Conservation (phyloP, 2,797 vertebrate genomes). For the Alectoris magna region DNA sequence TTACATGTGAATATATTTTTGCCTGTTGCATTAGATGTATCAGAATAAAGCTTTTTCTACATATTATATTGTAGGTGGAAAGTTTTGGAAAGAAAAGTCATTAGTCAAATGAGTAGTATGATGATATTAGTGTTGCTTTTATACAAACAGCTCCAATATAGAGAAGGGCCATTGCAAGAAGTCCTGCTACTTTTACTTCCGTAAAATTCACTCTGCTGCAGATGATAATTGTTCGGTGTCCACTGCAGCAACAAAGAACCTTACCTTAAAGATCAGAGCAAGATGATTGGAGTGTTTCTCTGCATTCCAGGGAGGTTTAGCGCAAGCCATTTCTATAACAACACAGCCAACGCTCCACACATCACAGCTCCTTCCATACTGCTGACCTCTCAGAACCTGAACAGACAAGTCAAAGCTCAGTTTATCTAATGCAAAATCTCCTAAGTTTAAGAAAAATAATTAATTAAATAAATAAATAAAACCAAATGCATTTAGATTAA, state of each 20-base stretch:
- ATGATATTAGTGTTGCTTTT: background rate
- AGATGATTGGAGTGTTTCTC: slow-evolving; percentile 94
- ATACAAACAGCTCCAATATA: background rate
- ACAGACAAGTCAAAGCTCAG: background rate
- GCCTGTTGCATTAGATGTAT: background rate
- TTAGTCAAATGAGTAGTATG: background rate
- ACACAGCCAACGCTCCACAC: slow-evolving; percentile 93
- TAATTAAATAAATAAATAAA: too few species aligned
- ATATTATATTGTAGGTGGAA: background rate
- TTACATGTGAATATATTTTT: background rate
- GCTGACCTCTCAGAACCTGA: slow-evolving; percentile 90
- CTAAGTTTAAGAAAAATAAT: background rate
- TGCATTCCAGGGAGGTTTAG: slow-evolving; percentile 92
- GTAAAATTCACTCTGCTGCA: background rate
- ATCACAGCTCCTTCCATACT: slow-evolving; percentile 93
- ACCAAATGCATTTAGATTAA: background rate
- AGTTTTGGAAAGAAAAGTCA: background rate
- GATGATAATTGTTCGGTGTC: background rate
- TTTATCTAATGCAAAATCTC: background rate
- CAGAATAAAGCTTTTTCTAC: background rate
- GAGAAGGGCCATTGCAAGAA: background rate
- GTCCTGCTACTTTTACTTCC: background rate
- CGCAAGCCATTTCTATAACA: slow-evolving; percentile 93
- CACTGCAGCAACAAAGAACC: background rate
- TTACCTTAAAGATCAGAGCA: slow-evolving; percentile 92